Percentiles rank a stretch among this genome's conserved stretches.
These are phyloP conservation scores for Podabrus alpinus DNA, from an alignment of 2,888 invertebrate genomes.

Conservation along the genomic window DNA sequence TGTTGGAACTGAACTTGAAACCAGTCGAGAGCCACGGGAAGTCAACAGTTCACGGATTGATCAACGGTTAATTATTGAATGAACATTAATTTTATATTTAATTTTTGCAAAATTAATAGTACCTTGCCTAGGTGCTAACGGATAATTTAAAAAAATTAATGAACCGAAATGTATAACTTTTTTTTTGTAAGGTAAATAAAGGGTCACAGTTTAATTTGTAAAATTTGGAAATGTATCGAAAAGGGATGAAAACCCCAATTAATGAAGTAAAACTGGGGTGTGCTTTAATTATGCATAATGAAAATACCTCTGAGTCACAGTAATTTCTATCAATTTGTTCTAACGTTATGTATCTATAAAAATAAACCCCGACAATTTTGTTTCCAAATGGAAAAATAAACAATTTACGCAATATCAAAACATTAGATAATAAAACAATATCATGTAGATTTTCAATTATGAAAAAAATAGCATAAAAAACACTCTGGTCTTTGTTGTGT, in stretches of 20 bases:
- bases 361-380: neutral
- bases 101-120: neutral
- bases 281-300: conserved; percentile 24
- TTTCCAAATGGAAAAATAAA: neutral
- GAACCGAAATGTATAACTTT: neutral
- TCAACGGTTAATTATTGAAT: neutral
- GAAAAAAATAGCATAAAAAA: neutral
- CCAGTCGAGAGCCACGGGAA: neutral
- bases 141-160: neutral
- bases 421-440: neutral
- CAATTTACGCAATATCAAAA: neutral
- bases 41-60: conserved; percentile 1
- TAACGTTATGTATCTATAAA: neutral
- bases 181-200: neutral
- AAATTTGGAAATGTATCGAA: neutral
- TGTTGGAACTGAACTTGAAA: conserved; percentile 2
- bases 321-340: neutral
- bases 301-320: conserved; percentile 30
- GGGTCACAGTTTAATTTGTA: neutral
- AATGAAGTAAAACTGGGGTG: conserved; percentile 20
- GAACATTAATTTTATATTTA: neutral
- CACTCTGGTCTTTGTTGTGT: conserved; percentile 6
- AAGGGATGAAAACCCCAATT: conserved; percentile 6
- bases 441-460: neutral
- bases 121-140: neutral